A percentile compares a stretch with the other conserved stretches of the same genome.
Evolutionary conservation across 2,888 invertebrate species (phyloP).

Genomic region (Rhagophthalmus giganteus): DNA sequence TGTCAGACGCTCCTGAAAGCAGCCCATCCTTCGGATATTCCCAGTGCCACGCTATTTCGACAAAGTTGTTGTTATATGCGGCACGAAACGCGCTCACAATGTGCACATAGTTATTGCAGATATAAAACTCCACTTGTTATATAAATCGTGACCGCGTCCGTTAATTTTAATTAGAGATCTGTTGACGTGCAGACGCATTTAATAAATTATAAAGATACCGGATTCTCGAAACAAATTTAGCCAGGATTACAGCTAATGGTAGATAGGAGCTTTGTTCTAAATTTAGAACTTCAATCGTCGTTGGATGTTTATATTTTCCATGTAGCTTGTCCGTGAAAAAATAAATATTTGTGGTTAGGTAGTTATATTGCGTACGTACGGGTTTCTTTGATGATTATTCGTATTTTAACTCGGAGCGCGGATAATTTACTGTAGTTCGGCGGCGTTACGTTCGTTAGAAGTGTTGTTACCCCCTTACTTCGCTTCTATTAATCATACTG

Average conservation of each 20-base stretch:
- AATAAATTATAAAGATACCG: slow-evolving; percentile 27
- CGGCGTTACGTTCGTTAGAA: slow-evolving; percentile 8
- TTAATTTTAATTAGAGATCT: slow-evolving; percentile 37
- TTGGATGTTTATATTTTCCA: slow-evolving; percentile 15
- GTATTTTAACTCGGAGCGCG: slow-evolving; percentile 1
- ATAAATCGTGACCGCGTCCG: too few species aligned
- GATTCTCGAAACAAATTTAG: slow-evolving; percentile 24
- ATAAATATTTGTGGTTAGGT: slow-evolving; percentile 21
- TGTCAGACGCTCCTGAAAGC: slow-evolving; percentile 44
- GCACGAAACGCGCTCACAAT: too few species aligned
- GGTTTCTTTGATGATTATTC: slow-evolving; percentile 16
- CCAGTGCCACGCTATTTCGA: slow-evolving; percentile 37
- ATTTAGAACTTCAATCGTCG: slow-evolving; percentile 26
- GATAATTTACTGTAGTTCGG: slow-evolving; percentile 8
- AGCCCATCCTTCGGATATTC: slow-evolving; percentile 43
- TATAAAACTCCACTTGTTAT: too few species aligned
- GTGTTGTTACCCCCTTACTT: slow-evolving; percentile 8
- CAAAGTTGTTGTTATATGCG: too few species aligned
- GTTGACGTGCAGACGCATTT: slow-evolving; percentile 30
- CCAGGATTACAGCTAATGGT: slow-evolving; percentile 24
- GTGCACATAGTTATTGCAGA: too few species aligned
- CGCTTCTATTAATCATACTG: slow-evolving; percentile 25
- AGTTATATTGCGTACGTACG: slow-evolving; percentile 2
- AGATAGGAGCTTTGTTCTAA: slow-evolving; percentile 27
- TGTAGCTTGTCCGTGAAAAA: slow-evolving; percentile 19